Evolutionary conservation across 2,113 vertebrate genomes (phyloP).

Genomic region (Felis chaus): DNA sequence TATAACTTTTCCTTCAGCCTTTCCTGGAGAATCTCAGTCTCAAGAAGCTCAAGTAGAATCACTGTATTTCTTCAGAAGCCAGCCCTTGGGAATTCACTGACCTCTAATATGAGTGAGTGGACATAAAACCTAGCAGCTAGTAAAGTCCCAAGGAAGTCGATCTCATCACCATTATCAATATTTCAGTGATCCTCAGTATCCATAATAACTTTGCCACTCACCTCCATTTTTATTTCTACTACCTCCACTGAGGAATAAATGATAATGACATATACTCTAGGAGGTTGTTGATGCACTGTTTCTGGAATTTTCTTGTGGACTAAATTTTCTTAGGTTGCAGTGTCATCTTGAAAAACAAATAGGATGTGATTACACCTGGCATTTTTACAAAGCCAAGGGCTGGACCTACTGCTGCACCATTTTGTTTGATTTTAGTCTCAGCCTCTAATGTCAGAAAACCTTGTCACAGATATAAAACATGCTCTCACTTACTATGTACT

Average conservation of each 20-base stretch:
- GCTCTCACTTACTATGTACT: neutral
- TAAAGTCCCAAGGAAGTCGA: conserved; percentile 56
- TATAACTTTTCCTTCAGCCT: conserved; percentile 84
- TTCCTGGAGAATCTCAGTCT: conserved; percentile 83
- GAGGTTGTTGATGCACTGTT: neutral
- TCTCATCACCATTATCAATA: conserved; percentile 56
- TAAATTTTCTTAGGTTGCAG: conserved; percentile 27
- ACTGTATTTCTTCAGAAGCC: conserved; percentile 83
- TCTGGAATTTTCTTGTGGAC: neutral
- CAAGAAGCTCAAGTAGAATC: conserved; percentile 81
- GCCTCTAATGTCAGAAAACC: conserved; percentile 31
- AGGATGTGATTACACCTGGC: conserved; percentile 20
- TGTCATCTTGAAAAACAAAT: conserved; percentile 56
- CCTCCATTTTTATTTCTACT: neutral
- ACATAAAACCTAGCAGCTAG: conserved; percentile 82
- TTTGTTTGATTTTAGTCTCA: conserved; percentile 30
- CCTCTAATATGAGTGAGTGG: conserved; percentile 76
- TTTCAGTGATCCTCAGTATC: conserved; percentile 54
- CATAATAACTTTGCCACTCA: neutral
- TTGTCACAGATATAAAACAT: conserved; percentile 37
- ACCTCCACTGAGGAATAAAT: neutral
- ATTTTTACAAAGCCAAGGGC: conserved; percentile 42
- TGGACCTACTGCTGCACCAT: neutral
- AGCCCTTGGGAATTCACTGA: conserved; percentile 82
- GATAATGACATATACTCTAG: conserved; percentile 17